A percentile compares a stretch with the other conserved stretches of the same genome.
Conservation (phyloP, 2,797 vertebrate genomes). For the Sardinella longiceps region DNA sequence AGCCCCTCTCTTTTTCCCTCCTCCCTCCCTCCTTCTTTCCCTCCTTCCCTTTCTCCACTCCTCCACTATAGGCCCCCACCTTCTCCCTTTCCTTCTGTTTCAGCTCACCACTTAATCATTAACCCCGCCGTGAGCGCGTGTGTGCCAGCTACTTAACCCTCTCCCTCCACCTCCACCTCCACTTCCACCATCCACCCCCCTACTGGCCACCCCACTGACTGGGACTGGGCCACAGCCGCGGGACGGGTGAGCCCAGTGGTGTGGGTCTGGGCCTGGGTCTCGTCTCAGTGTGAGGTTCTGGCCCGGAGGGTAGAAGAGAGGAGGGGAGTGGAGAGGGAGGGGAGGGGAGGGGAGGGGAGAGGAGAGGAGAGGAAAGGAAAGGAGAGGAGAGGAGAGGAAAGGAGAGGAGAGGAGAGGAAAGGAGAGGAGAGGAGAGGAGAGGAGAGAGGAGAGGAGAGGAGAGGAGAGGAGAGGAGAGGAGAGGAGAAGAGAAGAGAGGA, state of each 20-base stretch:
- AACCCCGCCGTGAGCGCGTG: slow-evolving; percentile 42
- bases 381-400: too few relatives aligned
- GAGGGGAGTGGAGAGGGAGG: not conserved
- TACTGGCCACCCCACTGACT: not conserved
- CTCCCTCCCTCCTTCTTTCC: slow-evolving; percentile 43
- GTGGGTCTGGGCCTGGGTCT: not conserved
- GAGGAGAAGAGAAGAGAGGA: too few relatives aligned
- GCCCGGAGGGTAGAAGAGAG: not conserved
- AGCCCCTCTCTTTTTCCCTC: slow-evolving; percentile 14
- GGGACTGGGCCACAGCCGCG: not conserved
- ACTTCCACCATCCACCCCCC: not conserved
- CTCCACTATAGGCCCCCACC: slow-evolving; percentile 38
- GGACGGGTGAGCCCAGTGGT: not conserved
- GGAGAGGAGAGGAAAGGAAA: not conserved
- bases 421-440: not conserved
- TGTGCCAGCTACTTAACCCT: slow-evolving; percentile 49
- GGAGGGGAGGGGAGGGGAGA: not conserved
- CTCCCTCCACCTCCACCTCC: not conserved
- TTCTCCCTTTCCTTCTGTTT: slow-evolving; percentile 45
- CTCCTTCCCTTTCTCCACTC: slow-evolving; percentile 17
- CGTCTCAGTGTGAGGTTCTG: not conserved
- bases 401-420: not conserved
- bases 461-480: not conserved
- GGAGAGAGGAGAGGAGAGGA: too few relatives aligned
- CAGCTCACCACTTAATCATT: slow-evolving; percentile 53